Percentiles rank a stretch among this genome's conserved stretches.
phyloP scores from a whole-genome alignment of 2,113 vertebrate species.

The Malurus cyaneus region DNA sequence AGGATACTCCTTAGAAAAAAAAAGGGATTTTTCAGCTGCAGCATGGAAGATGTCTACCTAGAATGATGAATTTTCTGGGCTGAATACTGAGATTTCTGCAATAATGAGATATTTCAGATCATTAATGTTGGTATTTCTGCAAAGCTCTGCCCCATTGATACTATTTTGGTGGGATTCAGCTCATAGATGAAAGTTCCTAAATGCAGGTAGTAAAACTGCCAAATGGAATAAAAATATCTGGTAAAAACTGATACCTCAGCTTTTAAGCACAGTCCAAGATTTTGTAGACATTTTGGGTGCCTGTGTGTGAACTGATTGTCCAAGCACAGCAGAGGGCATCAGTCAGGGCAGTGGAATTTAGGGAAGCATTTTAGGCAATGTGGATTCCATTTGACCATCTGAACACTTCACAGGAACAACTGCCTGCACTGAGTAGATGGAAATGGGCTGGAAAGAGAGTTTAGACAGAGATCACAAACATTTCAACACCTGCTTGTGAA shows the following conservation, averaged over 20 bases:
- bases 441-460: not conserved
- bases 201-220: not conserved
- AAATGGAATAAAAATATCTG: too few species aligned
- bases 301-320: not conserved
- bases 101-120: not conserved
- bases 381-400: not conserved
- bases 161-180: not conserved
- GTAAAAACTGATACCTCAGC: too few species aligned
- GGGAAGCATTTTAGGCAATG: not conserved
- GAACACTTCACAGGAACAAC: not conserved
- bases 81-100: not conserved
- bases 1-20: not conserved
- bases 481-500: not conserved
- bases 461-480: not conserved
- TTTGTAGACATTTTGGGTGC: not conserved
- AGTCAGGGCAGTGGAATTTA: not conserved
- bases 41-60: not conserved
- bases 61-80: not conserved
- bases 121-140: not conserved
- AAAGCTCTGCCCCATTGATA: not conserved
- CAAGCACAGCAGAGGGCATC: not conserved
- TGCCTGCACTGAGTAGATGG: not conserved
- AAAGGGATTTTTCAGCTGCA: not conserved
- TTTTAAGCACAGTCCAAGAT: too few species aligned
- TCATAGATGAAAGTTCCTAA: not conserved